Evolutionary conservation across 2,888 invertebrate species (phyloP).

Genomic region (Eretmocerus hayati): DNA sequence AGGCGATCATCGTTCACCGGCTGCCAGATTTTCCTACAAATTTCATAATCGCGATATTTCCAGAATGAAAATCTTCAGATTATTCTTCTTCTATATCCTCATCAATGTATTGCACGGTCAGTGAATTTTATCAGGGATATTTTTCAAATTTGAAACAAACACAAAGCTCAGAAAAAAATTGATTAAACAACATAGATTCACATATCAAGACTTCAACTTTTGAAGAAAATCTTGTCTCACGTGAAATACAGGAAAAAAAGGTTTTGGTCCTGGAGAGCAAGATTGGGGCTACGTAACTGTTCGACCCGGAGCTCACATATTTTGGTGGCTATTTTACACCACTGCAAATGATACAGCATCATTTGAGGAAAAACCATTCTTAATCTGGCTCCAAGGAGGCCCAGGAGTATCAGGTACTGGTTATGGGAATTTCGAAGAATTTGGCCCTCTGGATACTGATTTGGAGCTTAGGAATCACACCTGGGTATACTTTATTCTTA

Average conservation of each 20-base stretch:
- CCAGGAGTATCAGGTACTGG: slow-evolving; percentile 53
- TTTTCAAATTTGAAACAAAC: too few relatives aligned
- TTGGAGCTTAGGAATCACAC: slow-evolving; percentile 49
- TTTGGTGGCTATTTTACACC: slow-evolving; percentile 53
- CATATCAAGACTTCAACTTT: too few relatives aligned
- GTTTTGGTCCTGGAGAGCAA: slow-evolving; percentile 56
- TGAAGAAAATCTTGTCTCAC: too few relatives aligned
- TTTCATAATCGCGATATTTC: too few relatives aligned
- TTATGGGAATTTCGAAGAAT: slow-evolving; percentile 55
- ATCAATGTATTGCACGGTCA: too few relatives aligned
- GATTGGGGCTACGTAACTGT: slow-evolving; percentile 51
- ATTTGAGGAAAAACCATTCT: slow-evolving; percentile 40
- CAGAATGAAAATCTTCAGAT: too few relatives aligned
- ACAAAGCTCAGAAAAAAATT: too few relatives aligned
- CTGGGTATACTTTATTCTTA: slow-evolving; percentile 52
- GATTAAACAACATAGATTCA: too few relatives aligned
- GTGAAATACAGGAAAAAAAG: slow-evolving; percentile 20
- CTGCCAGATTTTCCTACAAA: too few relatives aligned
- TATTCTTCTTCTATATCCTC: too few relatives aligned
- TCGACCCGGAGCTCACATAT: slow-evolving; percentile 49
- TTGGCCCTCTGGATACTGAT: slow-evolving; percentile 53
- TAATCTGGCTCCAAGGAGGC: slow-evolving; percentile 54
- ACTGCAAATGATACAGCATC: slow-evolving; percentile 37
- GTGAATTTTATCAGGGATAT: too few relatives aligned
- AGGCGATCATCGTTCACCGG: too few relatives aligned